Evolutionary conservation across 2,113 vertebrate species (phyloP).

Genomic region (Anthoscopus minutus): DNA sequence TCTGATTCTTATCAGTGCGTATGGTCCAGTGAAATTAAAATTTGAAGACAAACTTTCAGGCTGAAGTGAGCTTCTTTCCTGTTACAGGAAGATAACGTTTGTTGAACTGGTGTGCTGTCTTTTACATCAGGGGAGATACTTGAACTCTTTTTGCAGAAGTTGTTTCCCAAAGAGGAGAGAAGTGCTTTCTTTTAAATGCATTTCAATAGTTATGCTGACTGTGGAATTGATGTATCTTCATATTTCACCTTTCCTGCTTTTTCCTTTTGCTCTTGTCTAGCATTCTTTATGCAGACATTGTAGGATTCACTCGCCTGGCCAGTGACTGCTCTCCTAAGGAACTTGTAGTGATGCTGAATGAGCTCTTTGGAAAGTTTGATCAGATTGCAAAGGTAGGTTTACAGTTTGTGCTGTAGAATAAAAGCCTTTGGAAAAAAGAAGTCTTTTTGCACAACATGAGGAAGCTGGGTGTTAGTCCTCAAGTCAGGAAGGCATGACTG

Average conservation of each 20-base stretch:
- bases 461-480: neutral
- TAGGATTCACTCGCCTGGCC: slow-evolving; percentile 93
- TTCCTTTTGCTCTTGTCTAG: slow-evolving; percentile 59
- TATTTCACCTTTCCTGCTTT: neutral
- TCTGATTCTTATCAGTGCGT: neutral
- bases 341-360: slow-evolving; percentile 93
- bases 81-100: rapidly evolving
- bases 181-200: neutral
- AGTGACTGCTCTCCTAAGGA: slow-evolving; percentile 98
- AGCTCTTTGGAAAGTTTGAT: slow-evolving; percentile 97
- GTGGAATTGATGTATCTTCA: rapidly evolving
- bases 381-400: slow-evolving; percentile 94
- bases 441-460: neutral
- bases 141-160: neutral
- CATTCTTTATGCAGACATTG: slow-evolving; percentile 96
- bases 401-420: neutral
- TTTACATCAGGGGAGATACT: neutral
- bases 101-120: neutral
- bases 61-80: neutral
- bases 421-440: neutral
- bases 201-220: neutral
- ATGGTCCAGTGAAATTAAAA: neutral
- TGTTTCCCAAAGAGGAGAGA: neutral
- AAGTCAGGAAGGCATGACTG: neutral
- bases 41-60: neutral